Evolutionary conservation across 92 coral and sea anemone genomes (phyloP).

Genomic region (Phymanthus crucifer): DNA sequence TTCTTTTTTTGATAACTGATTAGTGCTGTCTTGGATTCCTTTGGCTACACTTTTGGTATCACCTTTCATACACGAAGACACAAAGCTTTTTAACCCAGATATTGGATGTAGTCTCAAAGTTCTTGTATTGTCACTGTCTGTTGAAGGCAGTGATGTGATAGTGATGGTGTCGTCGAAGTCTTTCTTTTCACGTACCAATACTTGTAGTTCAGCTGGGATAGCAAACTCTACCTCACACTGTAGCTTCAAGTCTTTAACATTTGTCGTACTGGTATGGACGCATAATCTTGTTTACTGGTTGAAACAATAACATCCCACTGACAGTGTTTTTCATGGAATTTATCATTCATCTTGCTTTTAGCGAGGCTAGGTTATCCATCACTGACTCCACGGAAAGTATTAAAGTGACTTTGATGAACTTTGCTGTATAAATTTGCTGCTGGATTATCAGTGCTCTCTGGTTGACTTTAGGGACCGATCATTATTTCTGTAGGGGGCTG

Average conservation of each 20-base stretch:
- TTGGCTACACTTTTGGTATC: constrained; percentile 33
- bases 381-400: too few relatives aligned
- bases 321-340: too few relatives aligned
- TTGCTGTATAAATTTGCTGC: too few relatives aligned
- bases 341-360: too few relatives aligned
- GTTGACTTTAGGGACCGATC: too few relatives aligned
- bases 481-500: too few relatives aligned
- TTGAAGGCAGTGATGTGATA: constrained; percentile 11
- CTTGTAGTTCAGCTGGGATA: constrained; percentile 42
- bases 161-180: constrained; percentile 19
- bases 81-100: constrained; percentile 26
- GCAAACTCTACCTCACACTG: constrained; percentile 12
- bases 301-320: background rate
- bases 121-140: background rate
- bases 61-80: constrained; percentile 29
- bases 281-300: background rate
- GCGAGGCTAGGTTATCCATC: too few relatives aligned
- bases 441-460: too few relatives aligned
- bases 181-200: constrained; percentile 1
- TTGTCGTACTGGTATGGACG: background rate
- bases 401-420: too few relatives aligned
- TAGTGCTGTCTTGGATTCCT: constrained; percentile 23
- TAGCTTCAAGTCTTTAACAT: constrained; percentile 4
- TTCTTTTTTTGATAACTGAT: constrained; percentile 10
- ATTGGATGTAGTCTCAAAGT: constrained; percentile 11